A percentile compares a stretch with the other conserved stretches of the same genome.
Evolutionary conservation across 1,140 invertebrate genomes (phyloP).

Genomic region (Drosophila takahashii): DNA sequence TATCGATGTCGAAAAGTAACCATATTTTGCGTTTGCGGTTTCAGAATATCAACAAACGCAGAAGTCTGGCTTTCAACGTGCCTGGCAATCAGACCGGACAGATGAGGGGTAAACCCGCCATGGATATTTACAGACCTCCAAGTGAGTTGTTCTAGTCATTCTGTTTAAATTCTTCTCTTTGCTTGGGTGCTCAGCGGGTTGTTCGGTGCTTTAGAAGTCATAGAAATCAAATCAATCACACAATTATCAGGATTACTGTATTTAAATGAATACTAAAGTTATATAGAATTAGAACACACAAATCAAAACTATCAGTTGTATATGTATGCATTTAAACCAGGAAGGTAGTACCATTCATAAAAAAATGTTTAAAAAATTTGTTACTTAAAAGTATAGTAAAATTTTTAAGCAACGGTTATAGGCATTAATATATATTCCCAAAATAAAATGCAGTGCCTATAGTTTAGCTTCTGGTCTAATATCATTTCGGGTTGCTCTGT

Average conservation of each 20-base stretch:
- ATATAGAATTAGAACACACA: not conserved
- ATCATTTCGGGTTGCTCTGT: slow-evolving; percentile 23
- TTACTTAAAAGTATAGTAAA: not conserved
- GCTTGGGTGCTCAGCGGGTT: slow-evolving; percentile 41
- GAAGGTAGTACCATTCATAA: slow-evolving; percentile 1
- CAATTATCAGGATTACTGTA: not conserved
- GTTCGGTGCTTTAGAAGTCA: slow-evolving; percentile 5
- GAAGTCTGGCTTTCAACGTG: slow-evolving; percentile 83
- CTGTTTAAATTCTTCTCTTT: slow-evolving; percentile 2
- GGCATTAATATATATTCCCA: too few species aligned
- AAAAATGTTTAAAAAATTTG: not conserved
- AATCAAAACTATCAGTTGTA: not conserved
- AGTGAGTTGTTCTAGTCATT: slow-evolving; percentile 86
- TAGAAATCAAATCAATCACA: slow-evolving; percentile 1
- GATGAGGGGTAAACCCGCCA: slow-evolving; percentile 89
- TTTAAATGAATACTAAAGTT: not conserved
- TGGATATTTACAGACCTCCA: slow-evolving; percentile 94
- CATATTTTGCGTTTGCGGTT: slow-evolving; percentile 32
- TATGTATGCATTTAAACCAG: slow-evolving; percentile 14
- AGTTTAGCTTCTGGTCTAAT: not conserved
- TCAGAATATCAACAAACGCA: slow-evolving; percentile 81
- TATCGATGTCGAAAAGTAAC: slow-evolving; percentile 13
- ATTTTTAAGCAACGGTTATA: too few species aligned
- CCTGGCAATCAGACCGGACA: slow-evolving; percentile 73
- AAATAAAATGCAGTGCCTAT: not conserved